phyloP scores from a whole-genome alignment of 1,140 invertebrate species.

The Pachypeltis micranthus region DNA sequence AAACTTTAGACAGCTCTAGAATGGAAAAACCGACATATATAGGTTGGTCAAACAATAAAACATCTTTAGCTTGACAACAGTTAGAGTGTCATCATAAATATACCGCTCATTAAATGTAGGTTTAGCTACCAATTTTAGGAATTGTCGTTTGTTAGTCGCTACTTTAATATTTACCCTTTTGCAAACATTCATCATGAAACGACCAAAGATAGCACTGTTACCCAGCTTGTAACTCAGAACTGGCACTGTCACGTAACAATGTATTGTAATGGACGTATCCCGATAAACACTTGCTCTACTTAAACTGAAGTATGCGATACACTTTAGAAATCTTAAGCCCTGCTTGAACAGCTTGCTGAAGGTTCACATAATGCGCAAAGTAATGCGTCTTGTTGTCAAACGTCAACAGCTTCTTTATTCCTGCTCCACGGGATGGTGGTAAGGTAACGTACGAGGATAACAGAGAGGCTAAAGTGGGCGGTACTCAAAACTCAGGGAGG shows the following conservation, averaged over 20 bases:
- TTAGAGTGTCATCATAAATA: conserved; percentile 19
- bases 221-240: conserved; percentile 37
- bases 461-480: no score
- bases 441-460: no score
- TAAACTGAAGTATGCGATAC: conserved; percentile 39
- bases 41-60: conserved; percentile 18
- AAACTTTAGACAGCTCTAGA: conserved; percentile 22
- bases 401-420: conserved; percentile 30
- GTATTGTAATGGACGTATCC: conserved; percentile 38
- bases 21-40: conserved; percentile 20
- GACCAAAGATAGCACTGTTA: conserved; percentile 37
- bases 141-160: conserved; percentile 18
- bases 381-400: conserved; percentile 35
- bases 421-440: conserved; percentile 20
- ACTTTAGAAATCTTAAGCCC: conserved; percentile 39
- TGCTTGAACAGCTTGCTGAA: conserved; percentile 37
- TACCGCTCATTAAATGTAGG: conserved; percentile 12
- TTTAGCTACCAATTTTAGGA: conserved; percentile 14
- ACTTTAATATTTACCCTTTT: conserved; percentile 33
- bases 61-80: conserved; percentile 8
- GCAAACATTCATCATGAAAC: conserved; percentile 37
- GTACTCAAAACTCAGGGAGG: conserved; percentile 33
- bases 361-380: conserved; percentile 39
- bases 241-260: conserved; percentile 30
- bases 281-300: conserved; percentile 39